Conservation (phyloP, 1,140 invertebrate species). For the Sinella curviseta region DNA sequence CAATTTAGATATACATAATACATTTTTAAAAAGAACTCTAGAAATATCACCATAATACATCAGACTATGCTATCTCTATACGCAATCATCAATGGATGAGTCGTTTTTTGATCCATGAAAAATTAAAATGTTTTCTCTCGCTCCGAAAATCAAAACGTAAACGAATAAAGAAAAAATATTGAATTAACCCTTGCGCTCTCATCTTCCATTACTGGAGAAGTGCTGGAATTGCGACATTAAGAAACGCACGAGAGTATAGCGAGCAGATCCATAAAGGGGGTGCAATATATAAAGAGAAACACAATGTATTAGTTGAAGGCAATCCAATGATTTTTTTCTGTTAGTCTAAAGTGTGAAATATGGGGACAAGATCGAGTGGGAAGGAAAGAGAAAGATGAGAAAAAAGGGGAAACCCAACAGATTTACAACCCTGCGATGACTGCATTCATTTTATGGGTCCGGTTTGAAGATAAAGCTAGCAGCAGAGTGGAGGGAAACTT, state of each 20-base stretch:
- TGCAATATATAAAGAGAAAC: too few relatives aligned
- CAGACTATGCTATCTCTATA: too few relatives aligned
- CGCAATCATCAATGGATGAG: too few relatives aligned
- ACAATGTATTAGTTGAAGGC: neutral
- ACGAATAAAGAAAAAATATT: constrained; percentile 17
- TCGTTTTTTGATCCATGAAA: neutral
- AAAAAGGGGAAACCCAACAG: constrained; percentile 43
- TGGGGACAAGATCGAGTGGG: constrained; percentile 30
- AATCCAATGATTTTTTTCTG: neutral
- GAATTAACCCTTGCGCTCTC: neutral
- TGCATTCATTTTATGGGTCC: constrained; percentile 24
- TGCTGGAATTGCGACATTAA: neutral
- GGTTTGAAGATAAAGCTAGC: constrained; percentile 20
- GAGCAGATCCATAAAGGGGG: too few relatives aligned
- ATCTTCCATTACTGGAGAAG: neutral
- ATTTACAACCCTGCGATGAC: constrained; percentile 40
- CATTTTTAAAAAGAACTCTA: too few relatives aligned
- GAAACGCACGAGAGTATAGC: too few relatives aligned
- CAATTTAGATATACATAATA: too few relatives aligned
- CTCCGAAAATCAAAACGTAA: neutral
- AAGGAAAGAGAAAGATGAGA: constrained; percentile 23
- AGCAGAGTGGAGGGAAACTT: constrained; percentile 23
- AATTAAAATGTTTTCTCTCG: neutral
- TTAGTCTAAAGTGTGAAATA: constrained; percentile 40
- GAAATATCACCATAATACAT: too few relatives aligned